Percentiles rank a stretch among this genome's conserved stretches.
Evolutionary conservation across 1,140 invertebrate genomes (phyloP).

Genomic region (Schmidtea mediterranea): DNA sequence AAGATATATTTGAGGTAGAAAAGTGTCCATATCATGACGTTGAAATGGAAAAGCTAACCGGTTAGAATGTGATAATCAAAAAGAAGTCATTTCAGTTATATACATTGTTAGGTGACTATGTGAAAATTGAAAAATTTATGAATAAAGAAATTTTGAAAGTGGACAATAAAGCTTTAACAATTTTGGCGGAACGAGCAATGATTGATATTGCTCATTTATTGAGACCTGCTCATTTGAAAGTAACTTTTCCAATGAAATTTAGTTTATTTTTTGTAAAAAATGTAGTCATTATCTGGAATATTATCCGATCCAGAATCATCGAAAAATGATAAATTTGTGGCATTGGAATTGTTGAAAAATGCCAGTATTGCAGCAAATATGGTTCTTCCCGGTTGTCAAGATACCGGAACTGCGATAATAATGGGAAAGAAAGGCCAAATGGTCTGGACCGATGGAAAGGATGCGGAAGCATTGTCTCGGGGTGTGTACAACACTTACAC

Average conservation of each 20-base stretch:
- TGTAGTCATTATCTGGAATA: conserved; percentile 24
- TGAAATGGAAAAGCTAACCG: not conserved
- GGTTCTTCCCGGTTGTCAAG: conserved; percentile 27
- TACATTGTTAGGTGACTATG: conserved; percentile 20
- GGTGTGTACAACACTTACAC: conserved; percentile 28
- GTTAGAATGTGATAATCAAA: no score
- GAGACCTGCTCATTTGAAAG: conserved; percentile 22
- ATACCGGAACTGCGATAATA: conserved; percentile 27
- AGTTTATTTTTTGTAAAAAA: no score
- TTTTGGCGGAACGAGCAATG: conserved; percentile 22
- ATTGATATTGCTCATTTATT: conserved; percentile 25
- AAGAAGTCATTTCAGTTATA: no score
- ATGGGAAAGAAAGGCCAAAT: conserved; percentile 29
- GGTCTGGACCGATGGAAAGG: conserved; percentile 20
- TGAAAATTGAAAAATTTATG: conserved; percentile 21
- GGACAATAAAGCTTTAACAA: conserved; percentile 20
- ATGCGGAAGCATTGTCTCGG: conserved; percentile 21
- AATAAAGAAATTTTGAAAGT: conserved; percentile 19
- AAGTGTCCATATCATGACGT: conserved; percentile 11
- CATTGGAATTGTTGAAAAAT: conserved; percentile 27
- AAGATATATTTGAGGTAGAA: conserved; percentile 21
- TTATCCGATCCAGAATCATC: conserved; percentile 25
- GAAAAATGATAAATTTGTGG: conserved; percentile 26
- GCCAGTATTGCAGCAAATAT: conserved; percentile 26
- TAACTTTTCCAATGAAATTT: no score